Evolutionary conservation across 53 echinoderm and acorn worm species (phyloP), one percentile per base, ranked within the genome.

Genomic region (Holothuria scabra): DNA sequence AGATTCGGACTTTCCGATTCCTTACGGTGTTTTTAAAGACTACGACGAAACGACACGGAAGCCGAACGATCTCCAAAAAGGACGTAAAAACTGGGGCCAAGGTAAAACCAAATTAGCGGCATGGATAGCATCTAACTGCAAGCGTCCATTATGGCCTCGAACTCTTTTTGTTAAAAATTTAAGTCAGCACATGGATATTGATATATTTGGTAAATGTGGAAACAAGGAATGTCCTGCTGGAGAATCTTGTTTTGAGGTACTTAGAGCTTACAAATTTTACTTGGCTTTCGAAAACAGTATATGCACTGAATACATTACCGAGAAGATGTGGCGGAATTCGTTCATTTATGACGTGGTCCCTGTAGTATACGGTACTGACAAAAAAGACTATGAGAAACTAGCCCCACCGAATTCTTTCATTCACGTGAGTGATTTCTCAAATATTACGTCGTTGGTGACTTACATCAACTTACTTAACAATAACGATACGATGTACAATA

Each of bases 61-160:
- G 34, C 13, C 12, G 10, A n/a, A n/a, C n/a, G n/a, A n/a, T n/a
- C n/a, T n/a, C n/a, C n/a, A n/a, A n/a, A n/a, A n/a, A n/a, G n/a
- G n/a, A n/a, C n/a, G n/a, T n/a, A n/a, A n/a, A n/a, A 70, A 70
- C 34, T 70, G 71, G 71, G 71, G 34, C 14, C 12, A 26, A 14
- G 71, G 71, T 32, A 70, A 70, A 37, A 31, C 34, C 34, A 70
- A 70, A n/a, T n/a, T n/a, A n/a, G n/a, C n/a, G n/a, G n/a, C n/a
- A n/a, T n/a, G n/a, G n/a, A n/a, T n/a, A n/a, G n/a, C n/a, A 13
- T 70, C 71, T 5, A 70, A 70, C n/a, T 70, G 71, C 33, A 32
- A 70, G 6, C 5, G 0, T 0, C 21, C n/a, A 0, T 34, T 41
- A 10, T 70, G 71, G 71, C 71, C 71, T 13, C 24, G 71, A 14